Percentiles rank a stretch among this genome's conserved stretches.
Conservation (phyloP, 2,888 invertebrate genomes). For the Sphinx pinastri region DNA sequence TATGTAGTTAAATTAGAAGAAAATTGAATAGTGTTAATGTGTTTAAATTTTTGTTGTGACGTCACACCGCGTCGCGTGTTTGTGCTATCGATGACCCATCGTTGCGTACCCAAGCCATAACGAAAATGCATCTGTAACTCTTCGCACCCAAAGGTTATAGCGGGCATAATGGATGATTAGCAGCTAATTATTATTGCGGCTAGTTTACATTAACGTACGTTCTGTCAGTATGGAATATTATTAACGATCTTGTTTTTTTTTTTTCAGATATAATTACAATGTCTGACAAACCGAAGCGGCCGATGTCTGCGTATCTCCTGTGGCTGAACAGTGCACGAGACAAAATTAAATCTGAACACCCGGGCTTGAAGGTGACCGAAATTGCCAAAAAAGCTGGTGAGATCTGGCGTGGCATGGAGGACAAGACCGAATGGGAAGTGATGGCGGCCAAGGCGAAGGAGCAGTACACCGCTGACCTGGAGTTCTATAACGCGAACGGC, state of each 20-base stretch:
- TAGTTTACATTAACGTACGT: neutral
- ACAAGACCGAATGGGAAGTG: slow-evolving; percentile 94
- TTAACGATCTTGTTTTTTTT: neutral
- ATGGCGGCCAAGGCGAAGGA: slow-evolving; percentile 92
- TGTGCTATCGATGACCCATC: slow-evolving; percentile 1
- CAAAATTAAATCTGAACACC: slow-evolving; percentile 91
- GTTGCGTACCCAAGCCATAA: neutral
- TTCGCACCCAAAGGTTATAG: neutral
- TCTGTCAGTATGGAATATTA: neutral
- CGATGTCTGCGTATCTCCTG: slow-evolving; percentile 93
- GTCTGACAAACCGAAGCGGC: slow-evolving; percentile 93
- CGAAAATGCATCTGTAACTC: neutral
- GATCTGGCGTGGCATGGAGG: slow-evolving; percentile 92
- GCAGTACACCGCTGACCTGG: slow-evolving; percentile 91
- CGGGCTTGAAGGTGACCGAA: slow-evolving; percentile 93
- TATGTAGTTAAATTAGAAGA: neutral
- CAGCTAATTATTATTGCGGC: neutral
- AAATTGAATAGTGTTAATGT: neutral
- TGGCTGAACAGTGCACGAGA: slow-evolving; percentile 94
- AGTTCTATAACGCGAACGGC: slow-evolving; percentile 90
- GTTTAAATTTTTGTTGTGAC: neutral
- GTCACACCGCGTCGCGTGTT: neutral
- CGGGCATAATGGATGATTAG: neutral
- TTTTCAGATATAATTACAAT: slow-evolving; percentile 57
- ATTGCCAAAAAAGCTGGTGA: slow-evolving; percentile 96